Evolutionary conservation across 1,140 invertebrate genomes (phyloP).

Genomic region (Cotesia vestalis): DNA sequence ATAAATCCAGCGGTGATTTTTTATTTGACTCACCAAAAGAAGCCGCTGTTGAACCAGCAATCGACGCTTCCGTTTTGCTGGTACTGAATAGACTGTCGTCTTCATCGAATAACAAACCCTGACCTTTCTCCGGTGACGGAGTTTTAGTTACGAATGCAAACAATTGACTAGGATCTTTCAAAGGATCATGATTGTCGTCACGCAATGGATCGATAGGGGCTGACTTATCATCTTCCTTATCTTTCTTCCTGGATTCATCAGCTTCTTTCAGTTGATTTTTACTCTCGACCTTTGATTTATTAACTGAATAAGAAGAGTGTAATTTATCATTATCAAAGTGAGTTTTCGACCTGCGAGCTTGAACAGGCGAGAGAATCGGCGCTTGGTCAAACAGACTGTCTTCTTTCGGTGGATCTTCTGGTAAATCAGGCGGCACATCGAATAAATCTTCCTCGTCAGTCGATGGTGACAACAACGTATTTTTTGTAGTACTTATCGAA

Average conservation of each 20-base stretch:
- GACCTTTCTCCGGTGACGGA: constrained; percentile 60
- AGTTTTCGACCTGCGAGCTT: constrained; percentile 27
- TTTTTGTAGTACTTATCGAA: constrained; percentile 55
- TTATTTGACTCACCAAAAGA: constrained; percentile 37
- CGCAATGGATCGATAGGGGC: constrained; percentile 54
- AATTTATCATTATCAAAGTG: background rate
- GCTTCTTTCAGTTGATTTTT: constrained; percentile 9
- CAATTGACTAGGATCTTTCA: constrained; percentile 60
- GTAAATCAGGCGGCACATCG: constrained; percentile 63
- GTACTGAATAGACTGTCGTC: constrained; percentile 58
- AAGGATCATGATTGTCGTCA: constrained; percentile 55
- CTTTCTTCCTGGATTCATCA: constrained; percentile 4
- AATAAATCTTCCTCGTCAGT: constrained; percentile 68
- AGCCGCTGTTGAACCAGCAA: no score
- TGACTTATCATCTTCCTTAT: constrained; percentile 7
- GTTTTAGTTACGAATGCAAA: constrained; percentile 64
- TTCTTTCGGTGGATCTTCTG: constrained; percentile 61
- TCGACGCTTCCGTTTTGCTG: constrained; percentile 34
- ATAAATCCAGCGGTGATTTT: constrained; percentile 46
- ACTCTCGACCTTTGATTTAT: constrained; percentile 20
- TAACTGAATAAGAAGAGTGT: constrained; percentile 18
- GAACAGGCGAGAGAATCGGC: constrained; percentile 57
- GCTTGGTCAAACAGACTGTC: constrained; percentile 59
- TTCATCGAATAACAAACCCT: constrained; percentile 51
- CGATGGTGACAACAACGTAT: constrained; percentile 63